Percentiles rank a stretch among this genome's conserved stretches.
Evolutionary conservation across 2,888 invertebrate genomes (phyloP).

Genomic region (Phymatocera aterrima): DNA sequence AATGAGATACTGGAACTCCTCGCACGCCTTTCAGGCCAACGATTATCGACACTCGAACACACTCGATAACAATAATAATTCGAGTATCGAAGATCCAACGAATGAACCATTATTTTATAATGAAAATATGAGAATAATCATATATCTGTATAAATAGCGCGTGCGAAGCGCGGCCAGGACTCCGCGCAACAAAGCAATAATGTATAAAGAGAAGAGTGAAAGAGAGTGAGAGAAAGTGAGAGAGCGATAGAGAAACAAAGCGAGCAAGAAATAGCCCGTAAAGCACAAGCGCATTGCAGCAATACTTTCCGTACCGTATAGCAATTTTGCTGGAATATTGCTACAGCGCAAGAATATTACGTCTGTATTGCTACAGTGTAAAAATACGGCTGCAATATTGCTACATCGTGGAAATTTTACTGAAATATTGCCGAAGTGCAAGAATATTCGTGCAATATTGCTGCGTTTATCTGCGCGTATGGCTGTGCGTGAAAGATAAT

Average conservation of each 20-base stretch:
- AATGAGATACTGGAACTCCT: conserved; percentile 37
- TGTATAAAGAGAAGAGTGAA: conserved; percentile 65
- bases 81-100: conserved; percentile 26
- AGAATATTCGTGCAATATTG: no score
- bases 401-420: no score
- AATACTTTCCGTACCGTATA: no score
- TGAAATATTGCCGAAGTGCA: no score
- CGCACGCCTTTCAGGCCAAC: conserved; percentile 21
- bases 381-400: no score
- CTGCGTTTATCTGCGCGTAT: no score
- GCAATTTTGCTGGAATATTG: no score
- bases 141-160: conserved; percentile 3
- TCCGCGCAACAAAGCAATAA: conserved; percentile 68
- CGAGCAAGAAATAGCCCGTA: conserved; percentile 12
- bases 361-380: no score
- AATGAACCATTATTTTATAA: conserved; percentile 14
- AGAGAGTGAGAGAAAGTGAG: conserved; percentile 34
- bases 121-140: neutral
- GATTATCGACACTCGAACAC: conserved; percentile 27
- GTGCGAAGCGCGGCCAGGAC: conserved; percentile 26
- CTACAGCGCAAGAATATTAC: no score
- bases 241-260: neutral
- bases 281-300: no score
- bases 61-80: neutral
- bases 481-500: no score